A percentile compares a stretch with the other conserved stretches of the same genome.
These are phyloP conservation scores for Rhysida immarginata DNA, from an alignment of 1,140 invertebrate genomes.

Conservation along the genomic window DNA sequence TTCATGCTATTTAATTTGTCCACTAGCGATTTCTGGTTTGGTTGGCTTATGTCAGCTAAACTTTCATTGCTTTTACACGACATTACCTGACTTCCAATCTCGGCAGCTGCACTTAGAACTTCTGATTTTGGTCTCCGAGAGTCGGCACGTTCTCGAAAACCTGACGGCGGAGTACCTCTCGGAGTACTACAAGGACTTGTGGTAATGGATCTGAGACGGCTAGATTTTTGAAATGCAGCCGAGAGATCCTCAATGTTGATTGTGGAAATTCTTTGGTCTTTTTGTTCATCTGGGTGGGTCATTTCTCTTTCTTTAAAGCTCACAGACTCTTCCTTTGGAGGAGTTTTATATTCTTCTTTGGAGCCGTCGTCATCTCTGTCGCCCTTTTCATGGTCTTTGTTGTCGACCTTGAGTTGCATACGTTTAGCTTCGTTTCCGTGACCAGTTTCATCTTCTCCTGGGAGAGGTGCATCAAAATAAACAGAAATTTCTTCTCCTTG, in stretches of 20 bases:
- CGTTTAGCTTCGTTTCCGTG: background rate
- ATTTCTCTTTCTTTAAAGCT: conserved; percentile 12
- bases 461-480: conserved; percentile 18
- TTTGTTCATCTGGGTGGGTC: conserved; percentile 13
- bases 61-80: background rate
- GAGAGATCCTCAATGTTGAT: conserved; percentile 22
- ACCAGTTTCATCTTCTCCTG: conserved; percentile 14
- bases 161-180: conserved; percentile 7
- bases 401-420: conserved; percentile 9
- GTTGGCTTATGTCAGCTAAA: background rate
- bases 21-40: background rate
- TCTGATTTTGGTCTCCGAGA: conserved; percentile 1
- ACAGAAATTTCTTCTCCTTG: conserved; percentile 18
- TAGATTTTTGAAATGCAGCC: conserved; percentile 19
- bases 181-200: conserved; percentile 3
- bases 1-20: background rate
- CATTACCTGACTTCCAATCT: no score
- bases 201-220: conserved; percentile 5
- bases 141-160: background rate
- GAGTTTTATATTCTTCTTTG: conserved; percentile 9
- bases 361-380: background rate
- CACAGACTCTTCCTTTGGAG: conserved; percentile 7
- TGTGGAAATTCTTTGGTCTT: conserved; percentile 19
- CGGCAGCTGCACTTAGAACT: background rate
- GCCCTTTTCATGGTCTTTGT: conserved; percentile 10